These are phyloP conservation scores for Epizoanthus fatuus DNA, from an alignment of 92 coral and sea anemone species.

Conservation along the genomic window DNA sequence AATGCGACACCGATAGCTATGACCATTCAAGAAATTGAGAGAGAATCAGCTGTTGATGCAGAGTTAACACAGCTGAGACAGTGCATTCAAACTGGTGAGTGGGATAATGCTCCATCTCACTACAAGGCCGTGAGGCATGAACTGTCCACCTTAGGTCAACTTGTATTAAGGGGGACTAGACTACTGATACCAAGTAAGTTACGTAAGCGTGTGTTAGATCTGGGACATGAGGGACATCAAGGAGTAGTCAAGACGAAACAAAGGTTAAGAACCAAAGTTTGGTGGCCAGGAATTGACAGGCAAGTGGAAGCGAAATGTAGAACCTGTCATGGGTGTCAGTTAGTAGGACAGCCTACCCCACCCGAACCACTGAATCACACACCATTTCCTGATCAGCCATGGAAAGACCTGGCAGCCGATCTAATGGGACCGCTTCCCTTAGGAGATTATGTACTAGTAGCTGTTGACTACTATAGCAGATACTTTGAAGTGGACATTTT, in stretches of 20 bases:
- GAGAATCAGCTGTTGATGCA: constrained; percentile 21
- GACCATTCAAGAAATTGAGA: background rate
- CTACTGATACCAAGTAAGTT: background rate
- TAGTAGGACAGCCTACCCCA: background rate
- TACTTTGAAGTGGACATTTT: background rate
- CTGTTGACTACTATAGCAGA: background rate
- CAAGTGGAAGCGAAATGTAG: no score
- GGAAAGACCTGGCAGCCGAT: constrained; percentile 9
- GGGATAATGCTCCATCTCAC: constrained; percentile 13
- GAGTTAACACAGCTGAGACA: background rate
- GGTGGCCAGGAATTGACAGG: no score
- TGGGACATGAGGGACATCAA: no score
- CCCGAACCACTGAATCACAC: no score
- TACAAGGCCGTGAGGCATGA: background rate
- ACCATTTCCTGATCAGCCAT: background rate
- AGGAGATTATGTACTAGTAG: background rate
- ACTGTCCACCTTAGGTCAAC: background rate
- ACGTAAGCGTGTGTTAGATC: no score
- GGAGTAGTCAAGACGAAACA: no score
- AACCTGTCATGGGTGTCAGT: no score
- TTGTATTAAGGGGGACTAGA: background rate
- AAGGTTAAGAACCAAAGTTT: no score
- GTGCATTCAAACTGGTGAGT: constrained; percentile 6
- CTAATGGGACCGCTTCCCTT: background rate
- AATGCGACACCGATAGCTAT: background rate